Percentiles rank a stretch among this genome's conserved stretches.
phyloP scores from a whole-genome alignment of 1,140 invertebrate species.

The Araneus ventricosus region DNA sequence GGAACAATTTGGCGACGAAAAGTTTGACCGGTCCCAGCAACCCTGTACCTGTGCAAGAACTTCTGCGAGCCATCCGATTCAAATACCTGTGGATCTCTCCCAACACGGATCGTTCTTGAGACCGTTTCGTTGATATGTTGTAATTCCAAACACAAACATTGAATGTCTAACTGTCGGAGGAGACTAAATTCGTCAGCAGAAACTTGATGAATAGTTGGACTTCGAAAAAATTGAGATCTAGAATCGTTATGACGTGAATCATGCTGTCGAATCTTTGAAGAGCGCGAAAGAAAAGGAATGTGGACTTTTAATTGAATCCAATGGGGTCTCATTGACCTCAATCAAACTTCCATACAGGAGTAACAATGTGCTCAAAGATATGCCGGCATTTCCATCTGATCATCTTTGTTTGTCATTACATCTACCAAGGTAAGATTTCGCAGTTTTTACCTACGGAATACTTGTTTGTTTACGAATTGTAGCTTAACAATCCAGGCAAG shows the following conservation, averaged over 20 bases:
- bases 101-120: background rate
- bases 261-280: background rate
- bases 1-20: slow-evolving; percentile 31
- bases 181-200: background rate
- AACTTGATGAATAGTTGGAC: background rate
- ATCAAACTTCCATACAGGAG: background rate
- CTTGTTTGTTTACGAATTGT: background rate
- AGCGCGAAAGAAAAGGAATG: slow-evolving; percentile 12
- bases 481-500: background rate
- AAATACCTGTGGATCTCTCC: slow-evolving; percentile 53
- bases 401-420: slow-evolving; percentile 54
- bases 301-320: slow-evolving; percentile 37
- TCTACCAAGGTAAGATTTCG: slow-evolving; percentile 41
- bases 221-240: background rate
- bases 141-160: background rate
- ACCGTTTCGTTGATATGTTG: background rate
- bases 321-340: slow-evolving; percentile 60
- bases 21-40: background rate
- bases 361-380: slow-evolving; percentile 60
- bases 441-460: background rate
- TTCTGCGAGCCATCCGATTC: slow-evolving; percentile 41
- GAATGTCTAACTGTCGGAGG: background rate
- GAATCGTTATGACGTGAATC: background rate
- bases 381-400: slow-evolving; percentile 37
- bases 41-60: slow-evolving; percentile 52